Evolutionary conservation across 1,140 invertebrate species (phyloP).

Genomic region (Aphidius ervi): DNA sequence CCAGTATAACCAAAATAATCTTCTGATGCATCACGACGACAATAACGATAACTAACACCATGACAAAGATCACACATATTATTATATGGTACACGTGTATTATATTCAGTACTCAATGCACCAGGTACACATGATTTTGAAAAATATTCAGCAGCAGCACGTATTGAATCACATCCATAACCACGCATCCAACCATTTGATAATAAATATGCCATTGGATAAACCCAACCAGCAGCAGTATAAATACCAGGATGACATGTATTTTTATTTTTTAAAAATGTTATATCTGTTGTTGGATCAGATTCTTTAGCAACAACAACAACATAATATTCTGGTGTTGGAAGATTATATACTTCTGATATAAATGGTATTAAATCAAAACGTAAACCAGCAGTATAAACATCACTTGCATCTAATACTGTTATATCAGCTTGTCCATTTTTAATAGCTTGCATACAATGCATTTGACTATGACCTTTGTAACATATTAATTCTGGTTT

Average conservation of each 20-base stretch:
- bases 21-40: constrained; percentile 79
- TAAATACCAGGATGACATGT: constrained; percentile 91
- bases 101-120: constrained; percentile 79
- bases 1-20: constrained; percentile 87
- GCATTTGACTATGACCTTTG: constrained; percentile 77
- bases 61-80: constrained; percentile 93
- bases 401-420: constrained; percentile 88
- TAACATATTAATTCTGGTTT: constrained; percentile 87
- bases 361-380: constrained; percentile 82
- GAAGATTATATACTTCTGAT: constrained; percentile 84
- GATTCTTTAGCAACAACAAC: constrained; percentile 90
- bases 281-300: constrained; percentile 80
- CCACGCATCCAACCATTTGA: constrained; percentile 90
- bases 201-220: constrained; percentile 88
- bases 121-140: constrained; percentile 87
- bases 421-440: constrained; percentile 80
- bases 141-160: constrained; percentile 90
- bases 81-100: constrained; percentile 72
- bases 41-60: constrained; percentile 77
- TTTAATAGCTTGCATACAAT: constrained; percentile 84
- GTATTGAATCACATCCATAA: constrained; percentile 85
- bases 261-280: constrained; percentile 80
- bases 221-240: constrained; percentile 91
- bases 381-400: constrained; percentile 82
- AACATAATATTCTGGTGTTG: constrained; percentile 84